Evolutionary conservation across 2,797 vertebrate species (phyloP).

Genomic region (Arnoldichthys spilopterus): DNA sequence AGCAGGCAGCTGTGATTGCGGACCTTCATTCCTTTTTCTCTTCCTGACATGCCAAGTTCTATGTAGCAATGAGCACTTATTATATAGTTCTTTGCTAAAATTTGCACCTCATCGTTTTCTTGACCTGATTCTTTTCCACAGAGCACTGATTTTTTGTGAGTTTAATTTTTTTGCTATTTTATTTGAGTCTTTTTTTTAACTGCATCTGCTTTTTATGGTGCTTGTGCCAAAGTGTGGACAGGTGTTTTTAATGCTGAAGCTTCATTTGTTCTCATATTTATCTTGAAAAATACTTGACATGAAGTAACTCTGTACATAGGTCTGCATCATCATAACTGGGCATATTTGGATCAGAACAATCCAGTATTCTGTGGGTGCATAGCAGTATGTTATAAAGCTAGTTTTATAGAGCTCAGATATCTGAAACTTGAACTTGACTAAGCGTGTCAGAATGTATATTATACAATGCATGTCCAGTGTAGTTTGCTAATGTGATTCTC

Average conservation of each 20-base stretch:
- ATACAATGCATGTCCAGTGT: background rate
- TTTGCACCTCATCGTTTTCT: constrained; percentile 74
- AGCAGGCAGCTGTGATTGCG: constrained; percentile 88
- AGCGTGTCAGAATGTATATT: constrained; percentile 29
- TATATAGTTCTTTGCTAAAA: constrained; percentile 51
- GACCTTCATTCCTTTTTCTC: constrained; percentile 83
- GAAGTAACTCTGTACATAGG: background rate
- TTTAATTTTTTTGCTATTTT: constrained; percentile 60
- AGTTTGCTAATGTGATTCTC: background rate
- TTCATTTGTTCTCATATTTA: constrained; percentile 23
- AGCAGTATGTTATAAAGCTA: constrained; percentile 9
- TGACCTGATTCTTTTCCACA: constrained; percentile 59
- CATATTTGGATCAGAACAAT: constrained; percentile 22
- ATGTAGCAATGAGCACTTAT: constrained; percentile 66
- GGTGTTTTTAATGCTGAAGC: constrained; percentile 22
- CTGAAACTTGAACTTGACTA: constrained; percentile 47
- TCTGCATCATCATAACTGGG: constrained; percentile 6
- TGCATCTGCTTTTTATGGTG: constrained; percentile 57
- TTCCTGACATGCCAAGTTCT: constrained; percentile 62
- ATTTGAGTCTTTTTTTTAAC: constrained; percentile 28
- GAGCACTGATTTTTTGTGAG: constrained; percentile 69
- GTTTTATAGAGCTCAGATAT: constrained; percentile 13
- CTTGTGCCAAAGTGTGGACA: constrained; percentile 52
- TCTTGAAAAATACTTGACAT: constrained; percentile 20
- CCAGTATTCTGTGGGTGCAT: constrained; percentile 42